Base-by-base conservation (phyloP, 2,113 vertebrate species). In the Callithrix jacchus region DNA sequence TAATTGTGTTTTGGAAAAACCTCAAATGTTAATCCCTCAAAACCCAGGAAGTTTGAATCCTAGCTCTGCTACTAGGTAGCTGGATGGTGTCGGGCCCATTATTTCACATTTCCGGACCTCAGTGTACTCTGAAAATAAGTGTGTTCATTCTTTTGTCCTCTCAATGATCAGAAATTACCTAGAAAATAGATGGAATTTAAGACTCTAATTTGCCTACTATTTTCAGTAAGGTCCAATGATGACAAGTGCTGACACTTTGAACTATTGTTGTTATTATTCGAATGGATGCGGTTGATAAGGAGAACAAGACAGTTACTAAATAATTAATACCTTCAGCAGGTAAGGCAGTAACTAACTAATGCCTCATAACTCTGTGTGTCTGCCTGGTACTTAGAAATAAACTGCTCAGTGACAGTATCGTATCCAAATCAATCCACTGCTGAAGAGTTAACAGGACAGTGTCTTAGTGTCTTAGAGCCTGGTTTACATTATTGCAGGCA, bases 1-100 rank as follows among this genome's bases (percentile, higher is more conserved):
- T 87, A 87, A 93, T 93, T 92, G 94, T 87, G 88, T 95, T 91
- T 97, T 89, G 89, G 94, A 96, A 91, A 64, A 16, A 30, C 45
- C 27, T 71, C 14, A 6, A 30, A 27, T 52, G 21, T 76, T 30
- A 8, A n/a, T 52, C 37, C 80, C 71, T 92, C 27, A 27, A 47
- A 47, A 73, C n/a, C 20, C 70, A 73, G 70, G 70, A 73, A 17
- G 30, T 42, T 5, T 45, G 37, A 47, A 70, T 79, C 35, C 42
- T 23, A 5, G 49, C 17, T 73, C 52, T 84, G 80, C 30, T 12
- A 0, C n/a, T 13, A 3, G 52, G 40, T 25, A 14, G n/a, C 20
- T 32, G 54, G n/a, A 13, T 76, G 20, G 82, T 16, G 45, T 54
- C 23, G 42, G 37, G 8, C 13, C 32, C n/a, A 11, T 49, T 32